These are phyloP conservation scores for Momotus momota DNA, from an alignment of 2,797 vertebrate genomes.

Conservation along the genomic window DNA sequence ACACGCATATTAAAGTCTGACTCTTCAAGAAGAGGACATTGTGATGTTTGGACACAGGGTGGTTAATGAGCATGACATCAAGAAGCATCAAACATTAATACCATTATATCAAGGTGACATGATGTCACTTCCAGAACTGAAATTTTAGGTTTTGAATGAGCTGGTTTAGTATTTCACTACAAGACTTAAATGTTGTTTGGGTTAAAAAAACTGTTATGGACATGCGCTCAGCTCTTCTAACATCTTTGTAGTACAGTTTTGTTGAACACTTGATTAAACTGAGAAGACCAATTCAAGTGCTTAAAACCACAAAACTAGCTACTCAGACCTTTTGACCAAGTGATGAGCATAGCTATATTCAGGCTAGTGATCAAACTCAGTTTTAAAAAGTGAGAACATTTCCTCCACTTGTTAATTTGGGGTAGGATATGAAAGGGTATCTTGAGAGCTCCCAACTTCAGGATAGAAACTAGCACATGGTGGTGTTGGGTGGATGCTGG, in stretches of 20 bases:
- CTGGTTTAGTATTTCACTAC: neutral
- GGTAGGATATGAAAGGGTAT: neutral
- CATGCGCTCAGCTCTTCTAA: neutral
- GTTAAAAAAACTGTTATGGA: neutral
- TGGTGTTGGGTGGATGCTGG: neutral
- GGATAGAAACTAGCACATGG: neutral
- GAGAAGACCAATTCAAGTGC: neutral
- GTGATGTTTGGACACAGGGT: neutral
- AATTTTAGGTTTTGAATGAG: neutral
- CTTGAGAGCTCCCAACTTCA: neutral
- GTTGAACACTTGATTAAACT: neutral
- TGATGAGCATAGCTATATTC: neutral
- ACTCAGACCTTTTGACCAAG: neutral
- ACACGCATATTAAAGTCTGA: too few species aligned
- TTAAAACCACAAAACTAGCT: neutral
- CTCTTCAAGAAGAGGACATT: neutral
- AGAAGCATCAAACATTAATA: neutral
- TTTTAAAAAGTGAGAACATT: neutral
- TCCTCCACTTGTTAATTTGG: neutral
- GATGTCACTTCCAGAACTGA: neutral
- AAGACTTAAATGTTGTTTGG: neutral
- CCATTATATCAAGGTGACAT: neutral
- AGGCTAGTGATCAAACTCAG: neutral
- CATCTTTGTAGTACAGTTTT: neutral
- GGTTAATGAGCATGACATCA: neutral